Conservation (phyloP, 2,113 vertebrate species). For the Phalacrocorax brasilianus region DNA sequence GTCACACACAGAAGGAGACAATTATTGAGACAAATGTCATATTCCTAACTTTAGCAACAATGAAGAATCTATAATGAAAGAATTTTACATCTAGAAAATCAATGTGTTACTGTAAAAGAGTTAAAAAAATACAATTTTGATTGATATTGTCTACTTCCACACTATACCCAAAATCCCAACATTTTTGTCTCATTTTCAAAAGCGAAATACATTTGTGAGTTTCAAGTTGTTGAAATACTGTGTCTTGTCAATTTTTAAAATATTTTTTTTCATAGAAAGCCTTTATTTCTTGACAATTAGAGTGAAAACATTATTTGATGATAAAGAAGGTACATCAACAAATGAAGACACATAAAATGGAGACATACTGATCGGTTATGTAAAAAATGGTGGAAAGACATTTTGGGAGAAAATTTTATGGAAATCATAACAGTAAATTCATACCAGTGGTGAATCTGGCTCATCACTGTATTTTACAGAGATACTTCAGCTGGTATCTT, state of each 20-base stretch:
- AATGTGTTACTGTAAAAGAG: background rate
- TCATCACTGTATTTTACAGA: background rate
- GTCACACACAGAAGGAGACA: background rate
- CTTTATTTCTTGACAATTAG: background rate
- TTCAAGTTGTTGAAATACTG: background rate
- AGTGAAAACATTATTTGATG: background rate
- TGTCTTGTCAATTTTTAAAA: background rate
- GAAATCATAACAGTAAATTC: background rate
- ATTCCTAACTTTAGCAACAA: background rate
- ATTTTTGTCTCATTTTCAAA: background rate
- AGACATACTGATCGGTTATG: background rate
- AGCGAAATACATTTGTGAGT: background rate
- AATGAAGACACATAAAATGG: background rate
- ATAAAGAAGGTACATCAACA: background rate
- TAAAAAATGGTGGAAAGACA: background rate
- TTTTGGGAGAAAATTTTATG: background rate
- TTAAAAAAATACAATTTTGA: background rate
- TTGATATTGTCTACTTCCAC: background rate
- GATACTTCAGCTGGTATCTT: conserved; percentile 15
- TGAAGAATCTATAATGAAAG: background rate
- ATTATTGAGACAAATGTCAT: background rate
- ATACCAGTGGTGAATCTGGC: conserved; percentile 1
- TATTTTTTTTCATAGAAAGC: background rate
- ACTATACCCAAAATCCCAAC: background rate
- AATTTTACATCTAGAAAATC: background rate